Percentiles rank a stretch among this genome's conserved stretches.
Evolutionary conservation across 2,113 vertebrate species (phyloP).

Genomic region (Nematolebias whitei): DNA sequence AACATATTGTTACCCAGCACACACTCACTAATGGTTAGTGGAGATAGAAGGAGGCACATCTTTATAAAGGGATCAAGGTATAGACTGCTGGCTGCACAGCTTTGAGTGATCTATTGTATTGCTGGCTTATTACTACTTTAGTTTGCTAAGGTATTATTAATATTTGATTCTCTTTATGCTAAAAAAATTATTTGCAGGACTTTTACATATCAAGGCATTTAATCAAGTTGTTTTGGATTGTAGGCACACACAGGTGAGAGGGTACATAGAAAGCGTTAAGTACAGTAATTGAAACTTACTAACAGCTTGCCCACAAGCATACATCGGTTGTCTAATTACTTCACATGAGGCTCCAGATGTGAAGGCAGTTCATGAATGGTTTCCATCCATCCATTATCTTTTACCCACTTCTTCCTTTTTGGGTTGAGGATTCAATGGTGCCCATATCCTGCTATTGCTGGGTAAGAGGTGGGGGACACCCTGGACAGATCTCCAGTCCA

Average conservation of each 20-base stretch:
- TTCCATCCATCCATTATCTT: too few species aligned
- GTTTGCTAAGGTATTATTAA: not conserved
- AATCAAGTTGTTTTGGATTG: not conserved
- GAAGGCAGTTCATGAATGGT: not conserved
- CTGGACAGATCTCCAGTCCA: too few species aligned
- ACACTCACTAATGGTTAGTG: not conserved
- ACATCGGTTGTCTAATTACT: not conserved
- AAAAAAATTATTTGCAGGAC: not conserved
- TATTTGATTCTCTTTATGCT: not conserved
- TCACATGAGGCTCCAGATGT: not conserved
- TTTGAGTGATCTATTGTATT: not conserved
- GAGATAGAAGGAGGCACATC: not conserved
- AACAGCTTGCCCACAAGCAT: not conserved
- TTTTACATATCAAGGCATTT: not conserved
- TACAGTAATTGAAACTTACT: too few species aligned
- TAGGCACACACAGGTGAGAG: not conserved
- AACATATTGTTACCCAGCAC: not conserved
- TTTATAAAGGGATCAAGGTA: not conserved
- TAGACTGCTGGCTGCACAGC: not conserved
- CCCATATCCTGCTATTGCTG: too few species aligned
- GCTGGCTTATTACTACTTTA: not conserved
- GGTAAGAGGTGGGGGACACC: too few species aligned
- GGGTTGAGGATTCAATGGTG: too few species aligned
- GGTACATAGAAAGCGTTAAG: too few species aligned
- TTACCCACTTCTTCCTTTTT: too few species aligned